Evolutionary conservation across 2,888 invertebrate species (phyloP).

Genomic region (Pecten maximus): DNA sequence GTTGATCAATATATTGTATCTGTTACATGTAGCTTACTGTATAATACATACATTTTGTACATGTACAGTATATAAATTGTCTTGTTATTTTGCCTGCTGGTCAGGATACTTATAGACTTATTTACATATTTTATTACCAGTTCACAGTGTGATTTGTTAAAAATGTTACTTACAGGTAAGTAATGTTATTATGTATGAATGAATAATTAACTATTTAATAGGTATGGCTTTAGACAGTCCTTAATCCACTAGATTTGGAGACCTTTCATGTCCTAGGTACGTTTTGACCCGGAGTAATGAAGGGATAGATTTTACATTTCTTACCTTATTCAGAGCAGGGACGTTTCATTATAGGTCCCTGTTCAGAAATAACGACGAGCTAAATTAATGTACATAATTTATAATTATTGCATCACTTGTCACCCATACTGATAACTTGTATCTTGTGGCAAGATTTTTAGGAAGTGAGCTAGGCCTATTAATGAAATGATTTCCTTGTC

Average conservation of each 20-base stretch:
- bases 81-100: not conserved
- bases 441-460: not conserved
- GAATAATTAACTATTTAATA: no score
- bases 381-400: no score
- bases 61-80: not conserved
- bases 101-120: not conserved
- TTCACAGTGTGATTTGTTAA: not conserved
- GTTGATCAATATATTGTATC: not conserved
- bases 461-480: not conserved
- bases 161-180: not conserved
- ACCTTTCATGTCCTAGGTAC: no score
- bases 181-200: not conserved
- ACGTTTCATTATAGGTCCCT: no score
- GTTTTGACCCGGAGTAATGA: no score
- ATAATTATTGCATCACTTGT: no score
- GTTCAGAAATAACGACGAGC: no score
- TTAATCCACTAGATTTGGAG: no score
- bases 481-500: not conserved
- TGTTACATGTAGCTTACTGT: not conserved
- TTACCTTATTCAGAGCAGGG: no score
- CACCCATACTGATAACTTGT: no score
- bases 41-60: not conserved
- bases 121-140: not conserved
- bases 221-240: no score
- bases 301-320: no score